Evolutionary conservation across 2,888 invertebrate genomes (phyloP).

Genomic region (Didymodactylos carnosus): DNA sequence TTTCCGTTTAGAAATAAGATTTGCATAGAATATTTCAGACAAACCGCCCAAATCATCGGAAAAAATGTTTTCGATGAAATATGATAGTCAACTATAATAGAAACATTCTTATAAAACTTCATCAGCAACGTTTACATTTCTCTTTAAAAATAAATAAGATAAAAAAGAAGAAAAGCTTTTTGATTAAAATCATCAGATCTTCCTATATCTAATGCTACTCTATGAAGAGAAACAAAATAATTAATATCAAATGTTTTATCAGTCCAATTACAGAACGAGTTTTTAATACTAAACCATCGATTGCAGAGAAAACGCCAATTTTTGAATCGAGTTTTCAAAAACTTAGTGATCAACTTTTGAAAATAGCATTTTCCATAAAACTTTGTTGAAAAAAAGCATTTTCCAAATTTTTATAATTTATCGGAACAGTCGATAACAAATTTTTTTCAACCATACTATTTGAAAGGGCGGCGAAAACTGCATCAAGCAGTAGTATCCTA

Average conservation of each 20-base stretch:
- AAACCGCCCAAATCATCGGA: background rate
- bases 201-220: background rate
- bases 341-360: no score
- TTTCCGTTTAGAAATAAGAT: background rate
- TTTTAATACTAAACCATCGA: no score
- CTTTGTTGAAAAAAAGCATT: background rate
- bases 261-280: no score
- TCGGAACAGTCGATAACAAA: background rate
- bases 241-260: no score
- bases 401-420: background rate
- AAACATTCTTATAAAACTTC: background rate
- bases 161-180: background rate
- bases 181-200: background rate
- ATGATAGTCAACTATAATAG: background rate
- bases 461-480: no score
- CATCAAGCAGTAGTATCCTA: no score
- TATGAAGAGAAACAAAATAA: background rate
- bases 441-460: background rate
- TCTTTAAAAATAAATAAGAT: background rate
- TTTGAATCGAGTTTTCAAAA: no score
- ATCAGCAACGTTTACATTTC: background rate
- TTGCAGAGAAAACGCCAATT: no score
- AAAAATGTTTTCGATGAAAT: no score
- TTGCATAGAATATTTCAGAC: background rate
- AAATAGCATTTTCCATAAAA: no score